These are phyloP conservation scores for Sinocyclocheilus grahami DNA, from an alignment of 2,113 vertebrate species.

Conservation along the genomic window DNA sequence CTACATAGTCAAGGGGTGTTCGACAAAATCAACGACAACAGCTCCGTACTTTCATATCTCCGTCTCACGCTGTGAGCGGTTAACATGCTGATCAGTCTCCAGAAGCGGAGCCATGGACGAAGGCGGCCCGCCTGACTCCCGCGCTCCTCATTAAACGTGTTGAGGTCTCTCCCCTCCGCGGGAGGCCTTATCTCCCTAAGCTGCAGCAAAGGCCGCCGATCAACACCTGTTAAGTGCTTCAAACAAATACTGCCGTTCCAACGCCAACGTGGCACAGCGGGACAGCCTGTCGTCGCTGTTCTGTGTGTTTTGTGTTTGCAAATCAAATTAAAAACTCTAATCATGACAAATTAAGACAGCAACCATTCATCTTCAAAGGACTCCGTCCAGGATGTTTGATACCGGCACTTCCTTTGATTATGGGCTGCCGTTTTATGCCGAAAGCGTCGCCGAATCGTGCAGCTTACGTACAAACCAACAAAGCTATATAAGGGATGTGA, in stretches of 20 bases:
- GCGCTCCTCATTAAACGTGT: constrained; percentile 83
- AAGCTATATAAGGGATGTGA: constrained; percentile 73
- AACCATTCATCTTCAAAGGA: constrained; percentile 21
- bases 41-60: constrained; percentile 79
- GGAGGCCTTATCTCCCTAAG: constrained; percentile 71
- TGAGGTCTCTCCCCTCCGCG: constrained; percentile 74
- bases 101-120: constrained; percentile 77
- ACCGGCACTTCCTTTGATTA: constrained; percentile 5
- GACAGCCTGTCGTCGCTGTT: constrained; percentile 41
- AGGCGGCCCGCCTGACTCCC: constrained; percentile 78
- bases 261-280: constrained; percentile 32
- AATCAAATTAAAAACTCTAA: constrained; percentile 37
- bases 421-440: not conserved
- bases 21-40: constrained; percentile 80
- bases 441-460: constrained; percentile 55
- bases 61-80: constrained; percentile 85
- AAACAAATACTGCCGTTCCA: constrained; percentile 45
- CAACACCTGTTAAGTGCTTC: constrained; percentile 60
- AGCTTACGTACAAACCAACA: constrained; percentile 64
- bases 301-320: constrained; percentile 23
- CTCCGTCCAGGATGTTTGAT: constrained; percentile 2
- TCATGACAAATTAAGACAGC: constrained; percentile 45
- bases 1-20: constrained; percentile 69
- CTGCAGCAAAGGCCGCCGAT: constrained; percentile 57
- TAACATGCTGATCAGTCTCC: constrained; percentile 81